Evolutionary conservation across 1,140 invertebrate genomes (phyloP).

Genomic region (Hylyphantes graminicola): DNA sequence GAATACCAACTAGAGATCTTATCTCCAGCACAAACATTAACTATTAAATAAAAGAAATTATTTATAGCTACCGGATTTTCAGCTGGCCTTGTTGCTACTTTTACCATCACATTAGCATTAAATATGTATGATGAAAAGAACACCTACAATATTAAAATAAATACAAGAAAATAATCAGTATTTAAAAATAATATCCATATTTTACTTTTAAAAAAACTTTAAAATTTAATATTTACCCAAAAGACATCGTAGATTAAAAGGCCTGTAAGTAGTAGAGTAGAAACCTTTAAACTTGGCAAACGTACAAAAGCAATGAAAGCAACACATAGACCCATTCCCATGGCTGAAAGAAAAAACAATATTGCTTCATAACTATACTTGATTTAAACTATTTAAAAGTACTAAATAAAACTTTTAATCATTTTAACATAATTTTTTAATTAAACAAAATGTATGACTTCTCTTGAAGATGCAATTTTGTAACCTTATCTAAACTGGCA

Average conservation of each 20-base stretch:
- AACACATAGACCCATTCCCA: conserved; percentile 97
- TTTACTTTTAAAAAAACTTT: background rate
- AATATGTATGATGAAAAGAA: conserved; percentile 99
- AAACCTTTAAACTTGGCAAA: conserved; percentile 95
- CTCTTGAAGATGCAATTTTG: too few species aligned
- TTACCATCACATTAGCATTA: conserved; percentile 98
- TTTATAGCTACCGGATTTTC: conserved; percentile 85
- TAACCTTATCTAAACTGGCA: too few species aligned
- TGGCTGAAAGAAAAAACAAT: conserved; percentile 72
- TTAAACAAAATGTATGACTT: too few species aligned
- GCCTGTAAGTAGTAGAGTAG: conserved; percentile 89
- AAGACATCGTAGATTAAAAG: conserved; percentile 97
- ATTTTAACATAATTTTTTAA: too few species aligned
- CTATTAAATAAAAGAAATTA: background rate
- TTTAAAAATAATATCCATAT: conserved; percentile 1
- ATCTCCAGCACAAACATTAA: too few species aligned
- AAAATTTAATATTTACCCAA: conserved; percentile 75
- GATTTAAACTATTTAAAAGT: background rate
- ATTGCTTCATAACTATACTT: background rate
- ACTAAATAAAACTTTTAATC: too few species aligned
- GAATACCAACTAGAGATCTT: too few species aligned
- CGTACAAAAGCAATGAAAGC: conserved; percentile 97
- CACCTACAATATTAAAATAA: conserved; percentile 70
- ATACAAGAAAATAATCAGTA: background rate
- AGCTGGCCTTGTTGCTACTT: conserved; percentile 89